Evolutionary conservation across 2,113 vertebrate genomes (phyloP), one percentile per base, ranked within the genome.

Genomic region (Pseudopipra pipra): DNA sequence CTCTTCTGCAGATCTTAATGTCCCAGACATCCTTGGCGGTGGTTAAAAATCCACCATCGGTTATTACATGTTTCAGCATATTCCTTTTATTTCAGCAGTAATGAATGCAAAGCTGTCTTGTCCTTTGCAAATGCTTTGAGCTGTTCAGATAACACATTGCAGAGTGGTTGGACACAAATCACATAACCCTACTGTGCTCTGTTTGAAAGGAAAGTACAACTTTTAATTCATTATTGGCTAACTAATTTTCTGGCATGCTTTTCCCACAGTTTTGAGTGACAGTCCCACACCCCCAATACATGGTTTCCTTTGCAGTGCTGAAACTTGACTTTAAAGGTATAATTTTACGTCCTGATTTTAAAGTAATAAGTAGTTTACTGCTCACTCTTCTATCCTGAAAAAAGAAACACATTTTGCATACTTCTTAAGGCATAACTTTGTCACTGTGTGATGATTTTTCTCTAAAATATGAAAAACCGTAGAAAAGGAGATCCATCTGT

Each of bases 371-470:
- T 94, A 76, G 82, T 78, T 94, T 92, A 87, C 47, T 66, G 33
- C 76, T 96, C 33, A 58, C 22, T 95, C 58, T 94, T 89, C 25
- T 54, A 25, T 97, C 90, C 47, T 95, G 51, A 70, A 90, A 96
- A 93, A 90, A 24, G 44, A 92, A 90, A 77, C 52, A 55, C 11
- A 24, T 95, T 95, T 67, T 79, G 65, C 79, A 49, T 94, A 73
- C 61, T 93, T 93, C 27, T 78, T 33, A 41, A 94, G 71, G 88
- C 58, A 73, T 78, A 93, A 80, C 59, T 92, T 94, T 89, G 25
- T 91, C 65, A 92, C 76, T 66, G 25, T 95, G 52, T 93, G 95
- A 88, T 94, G 56, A 73, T 92, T 93, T 96, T 93, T 93, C 86
- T 92, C 54, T 67, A 80, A 90, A 97, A 95, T 66, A 58, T 52